phyloP scores from a whole-genome alignment of 2,888 invertebrate genomes.

The Hartigia nigra region DNA sequence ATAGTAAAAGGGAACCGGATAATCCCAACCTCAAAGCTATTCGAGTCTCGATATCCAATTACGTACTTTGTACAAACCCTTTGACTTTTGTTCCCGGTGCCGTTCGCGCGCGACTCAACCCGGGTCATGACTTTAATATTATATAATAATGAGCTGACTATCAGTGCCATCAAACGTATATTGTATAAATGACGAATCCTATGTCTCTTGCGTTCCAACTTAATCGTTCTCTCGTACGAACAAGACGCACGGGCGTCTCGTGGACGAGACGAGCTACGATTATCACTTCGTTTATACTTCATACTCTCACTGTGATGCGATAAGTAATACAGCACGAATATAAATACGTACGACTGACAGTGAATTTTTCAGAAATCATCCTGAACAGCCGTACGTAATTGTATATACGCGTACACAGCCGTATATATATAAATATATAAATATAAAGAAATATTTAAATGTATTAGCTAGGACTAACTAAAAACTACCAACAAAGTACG shows the following conservation, averaged over 20 bases:
- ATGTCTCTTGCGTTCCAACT: neutral
- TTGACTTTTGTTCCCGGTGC: conserved; percentile 8
- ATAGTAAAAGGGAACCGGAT: neutral
- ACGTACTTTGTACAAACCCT: neutral
- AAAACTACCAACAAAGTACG: conserved; percentile 4
- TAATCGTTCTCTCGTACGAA: neutral
- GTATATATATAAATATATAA: conserved; percentile 3
- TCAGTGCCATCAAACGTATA: neutral
- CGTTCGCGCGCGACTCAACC: conserved; percentile 17
- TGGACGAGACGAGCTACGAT: neutral
- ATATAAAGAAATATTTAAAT: conserved; percentile 37
- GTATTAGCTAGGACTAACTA: conserved; percentile 42
- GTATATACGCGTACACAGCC: neutral
- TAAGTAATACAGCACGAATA: conserved; percentile 13
- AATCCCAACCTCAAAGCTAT: neutral
- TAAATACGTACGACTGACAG: neutral
- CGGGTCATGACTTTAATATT: neutral
- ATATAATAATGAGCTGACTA: neutral
- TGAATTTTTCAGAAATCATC: neutral
- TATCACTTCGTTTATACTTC: conserved; percentile 4
- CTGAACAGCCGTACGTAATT: neutral
- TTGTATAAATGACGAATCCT: neutral
- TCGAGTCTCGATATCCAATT: neutral
- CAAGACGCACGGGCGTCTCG: neutral
- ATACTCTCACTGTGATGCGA: conserved; percentile 33